Base-by-base conservation (phyloP, 2,797 vertebrate genomes). In the Meda fulgida region DNA sequence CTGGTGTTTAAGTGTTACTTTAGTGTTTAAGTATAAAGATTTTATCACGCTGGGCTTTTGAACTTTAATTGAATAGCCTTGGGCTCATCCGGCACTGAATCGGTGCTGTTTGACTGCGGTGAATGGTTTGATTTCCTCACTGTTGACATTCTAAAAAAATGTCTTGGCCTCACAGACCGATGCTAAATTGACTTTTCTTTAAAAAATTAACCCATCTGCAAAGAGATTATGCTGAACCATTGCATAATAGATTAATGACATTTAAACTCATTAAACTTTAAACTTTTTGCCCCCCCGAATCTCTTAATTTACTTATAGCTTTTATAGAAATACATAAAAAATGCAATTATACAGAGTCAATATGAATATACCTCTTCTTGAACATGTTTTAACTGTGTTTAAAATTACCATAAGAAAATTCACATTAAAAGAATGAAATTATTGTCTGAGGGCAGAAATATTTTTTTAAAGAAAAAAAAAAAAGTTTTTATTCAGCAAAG, bases 31-130 rank as follows among this genome's bases (percentile, higher is more conserved):
- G 58, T 65, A 75, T 51, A 84, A 73, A 26, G 48, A 31, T 60
- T 51, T 71, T 26, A 29, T 55, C 31, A 63, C 1, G 48, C 72
- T 69, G 72, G 19, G 82, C 19, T 77, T 84, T 84, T 84, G 73
- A 69, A 53, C 81, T 69, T 46, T 66, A 87, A 84, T 70, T 46
- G 46, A 79, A 79, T 36, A 55, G 23, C 60, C 31, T 46, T 66
- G 7, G 58, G n/a, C 43, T 51, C 46, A 19, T 67, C 60, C 46
- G 6, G 34, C 58, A 26, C 21, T 1, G 18, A 67, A 53, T 83
- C 71, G 3, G 40, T 31, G 46, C 16, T 36, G 55, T 70, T 55
- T 70, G 31, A 38, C 48, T 51, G 9, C 18, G 34, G 43, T 67
- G 43, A 77, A 26, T 8, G 14, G 21, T 83, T 83, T 51, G 71